These are phyloP conservation scores for Oreochromis tanganicae DNA, from an alignment of 2,113 vertebrate species.

Conservation along the genomic window DNA sequence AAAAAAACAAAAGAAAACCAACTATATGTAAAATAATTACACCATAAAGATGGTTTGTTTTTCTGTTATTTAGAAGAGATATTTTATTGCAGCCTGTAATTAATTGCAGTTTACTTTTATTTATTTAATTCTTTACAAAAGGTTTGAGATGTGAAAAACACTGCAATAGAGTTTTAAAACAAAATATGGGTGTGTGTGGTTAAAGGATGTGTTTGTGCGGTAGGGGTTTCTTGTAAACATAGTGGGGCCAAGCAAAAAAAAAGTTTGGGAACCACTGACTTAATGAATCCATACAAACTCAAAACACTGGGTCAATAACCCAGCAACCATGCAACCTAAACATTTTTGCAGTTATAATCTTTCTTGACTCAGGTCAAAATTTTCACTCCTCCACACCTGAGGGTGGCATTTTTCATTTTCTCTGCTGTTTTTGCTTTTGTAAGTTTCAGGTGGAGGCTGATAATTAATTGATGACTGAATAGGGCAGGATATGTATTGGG, in stretches of 20 bases:
- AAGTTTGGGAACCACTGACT: background rate
- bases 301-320: background rate
- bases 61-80: background rate
- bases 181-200: background rate
- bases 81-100: background rate
- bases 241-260: background rate
- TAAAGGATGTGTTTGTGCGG: background rate
- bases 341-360: background rate
- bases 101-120: background rate
- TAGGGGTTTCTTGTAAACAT: background rate
- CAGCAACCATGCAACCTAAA: background rate
- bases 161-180: background rate
- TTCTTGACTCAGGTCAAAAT: background rate
- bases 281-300: background rate
- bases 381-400: background rate
- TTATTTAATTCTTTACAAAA: background rate
- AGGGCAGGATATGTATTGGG: background rate
- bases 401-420: background rate
- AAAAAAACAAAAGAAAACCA: fast-evolving
- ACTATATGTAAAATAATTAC: background rate
- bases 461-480: background rate
- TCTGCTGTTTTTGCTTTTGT: background rate
- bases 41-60: background rate
- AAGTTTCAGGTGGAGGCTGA: background rate
- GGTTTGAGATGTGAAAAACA: background rate